A percentile compares a stretch with the other conserved stretches of the same genome.
These are phyloP conservation scores for Nothobranchius furzeri DNA, from an alignment of 2,113 vertebrate genomes.

Conservation along the genomic window DNA sequence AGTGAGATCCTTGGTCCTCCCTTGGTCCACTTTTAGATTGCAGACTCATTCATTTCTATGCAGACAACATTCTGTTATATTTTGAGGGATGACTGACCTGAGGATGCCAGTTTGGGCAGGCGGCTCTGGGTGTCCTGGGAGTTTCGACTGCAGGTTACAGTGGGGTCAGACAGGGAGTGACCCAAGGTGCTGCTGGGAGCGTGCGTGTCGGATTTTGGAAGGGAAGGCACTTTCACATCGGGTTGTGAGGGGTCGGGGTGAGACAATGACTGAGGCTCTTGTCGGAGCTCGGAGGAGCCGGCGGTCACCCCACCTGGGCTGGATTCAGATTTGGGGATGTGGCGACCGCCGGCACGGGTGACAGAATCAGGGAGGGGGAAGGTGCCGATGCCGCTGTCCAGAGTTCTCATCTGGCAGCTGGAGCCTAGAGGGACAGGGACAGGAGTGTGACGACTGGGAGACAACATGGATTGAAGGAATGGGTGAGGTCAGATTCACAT, in stretches of 20 bases:
- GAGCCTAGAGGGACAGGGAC: constrained; percentile 82
- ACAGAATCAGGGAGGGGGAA: constrained; percentile 90
- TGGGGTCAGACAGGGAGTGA: constrained; percentile 83
- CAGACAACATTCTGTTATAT: too few relatives aligned
- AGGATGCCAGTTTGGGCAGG: constrained; percentile 79
- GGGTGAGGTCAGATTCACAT: constrained; percentile 56
- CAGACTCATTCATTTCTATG: too few relatives aligned
- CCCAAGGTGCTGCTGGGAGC: constrained; percentile 64
- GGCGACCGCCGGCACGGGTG: constrained; percentile 77
- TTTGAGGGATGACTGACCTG: constrained; percentile 77
- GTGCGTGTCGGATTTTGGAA: constrained; percentile 65
- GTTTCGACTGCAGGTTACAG: constrained; percentile 69
- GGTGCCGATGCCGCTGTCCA: constrained; percentile 96
- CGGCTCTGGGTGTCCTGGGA: constrained; percentile 74
- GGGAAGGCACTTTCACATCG: constrained; percentile 85
- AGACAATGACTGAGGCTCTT: constrained; percentile 39
- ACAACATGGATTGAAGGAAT: constrained; percentile 21
- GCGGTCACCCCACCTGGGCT: constrained; percentile 59
- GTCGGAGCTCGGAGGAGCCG: constrained; percentile 49
- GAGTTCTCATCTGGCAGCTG: constrained; percentile 90
- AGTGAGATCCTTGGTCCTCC: too few relatives aligned
- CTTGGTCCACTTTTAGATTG: too few relatives aligned
- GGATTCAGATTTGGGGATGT: constrained; percentile 79
- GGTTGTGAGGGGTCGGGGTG: constrained; percentile 55
- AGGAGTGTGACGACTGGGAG: constrained; percentile 65